phyloP scores from a whole-genome alignment of 1,140 invertebrate genomes.

The Neelides sp. region DNA sequence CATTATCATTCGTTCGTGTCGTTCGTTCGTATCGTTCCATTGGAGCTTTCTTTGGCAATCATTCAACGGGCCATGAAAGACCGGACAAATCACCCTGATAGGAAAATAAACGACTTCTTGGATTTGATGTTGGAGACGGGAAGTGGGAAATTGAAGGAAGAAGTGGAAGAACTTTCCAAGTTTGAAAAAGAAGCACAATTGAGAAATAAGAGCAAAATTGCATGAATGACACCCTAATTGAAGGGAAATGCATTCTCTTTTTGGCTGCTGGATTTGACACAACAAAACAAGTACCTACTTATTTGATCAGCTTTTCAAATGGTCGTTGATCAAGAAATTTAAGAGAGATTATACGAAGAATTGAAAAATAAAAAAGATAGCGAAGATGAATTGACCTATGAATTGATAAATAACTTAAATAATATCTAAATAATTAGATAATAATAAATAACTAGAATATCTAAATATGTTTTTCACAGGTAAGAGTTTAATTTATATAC shows the following conservation, averaged over 20 bases:
- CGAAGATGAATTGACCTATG: conserved; percentile 10
- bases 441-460: conserved; percentile 7
- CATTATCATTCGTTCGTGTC: too few species aligned
- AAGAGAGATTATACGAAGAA: conserved; percentile 35
- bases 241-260: conserved; percentile 35
- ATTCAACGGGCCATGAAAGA: conserved; percentile 33
- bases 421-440: too few species aligned
- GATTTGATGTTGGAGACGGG: conserved; percentile 37
- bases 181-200: conserved; percentile 10
- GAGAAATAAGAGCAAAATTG: conserved; percentile 16
- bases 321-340: conserved; percentile 34
- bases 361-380: conserved; percentile 18
- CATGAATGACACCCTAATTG: conserved; percentile 15
- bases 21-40: too few species aligned
- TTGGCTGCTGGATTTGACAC: conserved; percentile 40
- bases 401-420: conserved; percentile 10
- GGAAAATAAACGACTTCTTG: conserved; percentile 36
- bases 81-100: conserved; percentile 34
- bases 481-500: conserved; percentile 30
- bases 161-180: conserved; percentile 13
- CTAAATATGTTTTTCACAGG: conserved; percentile 31
- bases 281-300: conserved; percentile 33
- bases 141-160: conserved; percentile 31
- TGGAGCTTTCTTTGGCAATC: too few species aligned
- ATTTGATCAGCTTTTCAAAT: conserved; percentile 34